Evolutionary conservation across 2,797 vertebrate genomes (phyloP).

Genomic region (Thripadectes ignobilis): DNA sequence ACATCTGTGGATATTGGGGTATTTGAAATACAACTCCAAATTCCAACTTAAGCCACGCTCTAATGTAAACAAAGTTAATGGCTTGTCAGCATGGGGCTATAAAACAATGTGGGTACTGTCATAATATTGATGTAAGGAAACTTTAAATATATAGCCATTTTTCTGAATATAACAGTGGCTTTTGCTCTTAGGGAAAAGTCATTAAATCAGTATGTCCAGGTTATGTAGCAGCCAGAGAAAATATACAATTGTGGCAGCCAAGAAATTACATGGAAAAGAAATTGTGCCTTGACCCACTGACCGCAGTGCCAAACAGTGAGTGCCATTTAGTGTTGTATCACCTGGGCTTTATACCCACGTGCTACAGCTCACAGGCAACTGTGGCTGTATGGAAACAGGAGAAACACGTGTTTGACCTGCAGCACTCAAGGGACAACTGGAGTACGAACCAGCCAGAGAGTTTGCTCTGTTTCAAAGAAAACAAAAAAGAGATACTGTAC

Average conservation of each 20-base stretch:
- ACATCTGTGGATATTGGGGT: constrained; percentile 45
- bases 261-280: constrained; percentile 41
- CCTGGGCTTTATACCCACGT: background rate
- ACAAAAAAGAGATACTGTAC: background rate
- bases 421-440: background rate
- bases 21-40: constrained; percentile 63
- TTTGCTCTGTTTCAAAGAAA: background rate
- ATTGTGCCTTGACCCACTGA: constrained; percentile 14
- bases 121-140: constrained; percentile 67
- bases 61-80: constrained; percentile 66
- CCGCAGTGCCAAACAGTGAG: background rate
- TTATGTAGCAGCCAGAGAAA: constrained; percentile 62
- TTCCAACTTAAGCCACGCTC: constrained; percentile 36
- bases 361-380: background rate
- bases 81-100: constrained; percentile 59
- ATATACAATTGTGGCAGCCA: constrained; percentile 48
- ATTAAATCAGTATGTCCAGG: constrained; percentile 60
- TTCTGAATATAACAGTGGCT: constrained; percentile 52
- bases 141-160: constrained; percentile 60
- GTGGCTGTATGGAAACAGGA: background rate
- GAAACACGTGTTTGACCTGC: background rate
- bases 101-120: constrained; percentile 68
- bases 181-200: constrained; percentile 56
- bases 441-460: background rate
- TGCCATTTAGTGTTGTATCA: constrained; percentile 14